Evolutionary conservation across 2,113 vertebrate genomes (phyloP).

Genomic region (Rallus limicola): DNA sequence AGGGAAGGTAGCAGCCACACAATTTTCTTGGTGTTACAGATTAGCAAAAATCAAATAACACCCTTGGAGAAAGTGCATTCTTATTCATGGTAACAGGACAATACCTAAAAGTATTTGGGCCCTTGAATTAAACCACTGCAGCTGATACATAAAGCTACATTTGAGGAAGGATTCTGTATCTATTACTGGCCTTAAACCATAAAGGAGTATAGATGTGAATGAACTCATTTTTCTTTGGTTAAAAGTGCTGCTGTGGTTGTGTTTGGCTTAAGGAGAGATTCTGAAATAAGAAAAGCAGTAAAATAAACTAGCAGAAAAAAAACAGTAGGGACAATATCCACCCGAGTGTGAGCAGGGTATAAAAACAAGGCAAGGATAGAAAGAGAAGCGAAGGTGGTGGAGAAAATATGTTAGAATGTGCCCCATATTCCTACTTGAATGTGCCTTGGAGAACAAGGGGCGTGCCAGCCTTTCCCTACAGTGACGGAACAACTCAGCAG

Average conservation of each 20-base stretch:
- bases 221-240: not conserved
- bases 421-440: not conserved
- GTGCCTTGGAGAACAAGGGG: not conserved
- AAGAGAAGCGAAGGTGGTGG: not conserved
- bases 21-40: not conserved
- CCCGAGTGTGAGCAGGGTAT: not conserved
- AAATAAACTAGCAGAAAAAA: not conserved
- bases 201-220: not conserved
- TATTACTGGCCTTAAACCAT: not conserved
- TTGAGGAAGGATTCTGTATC: not conserved
- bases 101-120: not conserved
- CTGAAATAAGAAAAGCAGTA: not conserved
- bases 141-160: not conserved
- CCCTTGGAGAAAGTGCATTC: not conserved
- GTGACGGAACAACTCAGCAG: not conserved
- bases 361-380: not conserved
- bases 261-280: not conserved
- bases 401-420: not conserved
- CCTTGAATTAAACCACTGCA: not conserved
- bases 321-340: not conserved
- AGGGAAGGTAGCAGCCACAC: not conserved
- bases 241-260: not conserved
- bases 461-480: accelerated
- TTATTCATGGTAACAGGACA: not conserved
- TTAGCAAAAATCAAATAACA: not conserved